Evolutionary conservation across 2,888 invertebrate genomes (phyloP).

Genomic region (Drosophila kambysellisi): DNA sequence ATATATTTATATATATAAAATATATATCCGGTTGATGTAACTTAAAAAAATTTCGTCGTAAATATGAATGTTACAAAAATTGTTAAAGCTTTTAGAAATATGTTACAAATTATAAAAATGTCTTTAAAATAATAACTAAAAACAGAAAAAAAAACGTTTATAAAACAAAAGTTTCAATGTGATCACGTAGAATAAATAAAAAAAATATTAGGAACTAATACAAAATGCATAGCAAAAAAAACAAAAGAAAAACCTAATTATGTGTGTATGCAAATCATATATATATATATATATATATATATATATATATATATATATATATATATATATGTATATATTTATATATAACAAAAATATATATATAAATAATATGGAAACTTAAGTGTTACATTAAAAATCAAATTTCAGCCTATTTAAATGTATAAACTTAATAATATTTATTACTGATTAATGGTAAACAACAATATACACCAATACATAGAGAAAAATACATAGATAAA

Average conservation of each 20-base stretch:
- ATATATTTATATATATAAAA: constrained; percentile 1
- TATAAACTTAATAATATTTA: constrained; percentile 30
- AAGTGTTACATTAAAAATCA: constrained; percentile 44
- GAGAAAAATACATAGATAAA: constrained; percentile 4
- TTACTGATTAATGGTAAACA: constrained; percentile 19
- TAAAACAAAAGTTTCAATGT: constrained; percentile 81
- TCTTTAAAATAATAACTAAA: constrained; percentile 55
- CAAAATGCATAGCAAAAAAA: constrained; percentile 72
- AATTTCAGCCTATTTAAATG: constrained; percentile 47
- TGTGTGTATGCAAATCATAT: constrained; percentile 27
- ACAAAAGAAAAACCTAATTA: constrained; percentile 13
- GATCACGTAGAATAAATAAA: constrained; percentile 74
- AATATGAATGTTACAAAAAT: constrained; percentile 55
- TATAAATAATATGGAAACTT: constrained; percentile 16
- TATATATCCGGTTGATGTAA: constrained; percentile 43
- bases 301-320: constrained; percentile 2
- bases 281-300: constrained; percentile 3
- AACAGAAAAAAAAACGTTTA: constrained; percentile 54
- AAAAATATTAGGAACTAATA: constrained; percentile 58
- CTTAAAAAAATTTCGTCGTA: constrained; percentile 37
- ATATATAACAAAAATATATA: background rate
- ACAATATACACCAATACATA: constrained; percentile 2
- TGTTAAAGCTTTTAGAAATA: constrained; percentile 68
- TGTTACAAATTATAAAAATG: constrained; percentile 60
- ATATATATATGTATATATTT: constrained; percentile 1